A percentile compares a stretch with the other conserved stretches of the same genome.
These are phyloP conservation scores for Ciconia boyciana DNA, from an alignment of 2,113 vertebrate species.

Conservation along the genomic window DNA sequence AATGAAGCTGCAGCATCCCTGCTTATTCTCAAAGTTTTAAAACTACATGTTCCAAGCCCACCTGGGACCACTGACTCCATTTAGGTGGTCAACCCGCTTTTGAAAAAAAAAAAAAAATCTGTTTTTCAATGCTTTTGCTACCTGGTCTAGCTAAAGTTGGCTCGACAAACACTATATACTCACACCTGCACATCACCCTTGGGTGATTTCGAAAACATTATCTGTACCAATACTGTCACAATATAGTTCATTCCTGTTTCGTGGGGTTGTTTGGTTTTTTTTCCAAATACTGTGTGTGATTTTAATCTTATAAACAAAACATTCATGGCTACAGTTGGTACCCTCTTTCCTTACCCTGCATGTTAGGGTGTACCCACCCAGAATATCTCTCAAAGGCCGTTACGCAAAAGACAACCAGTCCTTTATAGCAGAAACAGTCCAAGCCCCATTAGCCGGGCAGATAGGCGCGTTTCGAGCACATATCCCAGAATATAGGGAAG, in stretches of 20 bases:
- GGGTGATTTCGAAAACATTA: background rate
- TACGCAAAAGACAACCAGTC: background rate
- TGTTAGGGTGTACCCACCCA: background rate
- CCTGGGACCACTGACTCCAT: background rate
- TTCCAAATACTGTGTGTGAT: background rate
- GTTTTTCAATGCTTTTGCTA: background rate
- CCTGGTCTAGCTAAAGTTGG: background rate
- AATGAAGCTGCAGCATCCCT: background rate
- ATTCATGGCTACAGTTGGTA: background rate
- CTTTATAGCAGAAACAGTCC: background rate
- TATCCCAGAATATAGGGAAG: conserved; percentile 23
- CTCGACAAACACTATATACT: background rate
- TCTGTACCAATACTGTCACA: background rate
- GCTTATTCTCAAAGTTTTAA: background rate
- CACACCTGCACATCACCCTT: background rate
- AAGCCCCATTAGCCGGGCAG: background rate
- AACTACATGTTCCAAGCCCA: background rate
- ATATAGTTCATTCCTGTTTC: background rate
- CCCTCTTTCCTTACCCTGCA: background rate
- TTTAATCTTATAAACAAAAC: background rate
- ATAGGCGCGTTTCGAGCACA: background rate
- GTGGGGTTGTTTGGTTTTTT: no score
- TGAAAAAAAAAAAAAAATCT: background rate
- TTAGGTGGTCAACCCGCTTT: background rate
- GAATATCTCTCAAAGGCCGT: background rate